Evolutionary conservation across 1,140 invertebrate species (phyloP).

Genomic region (Drosophila lacteicornis): DNA sequence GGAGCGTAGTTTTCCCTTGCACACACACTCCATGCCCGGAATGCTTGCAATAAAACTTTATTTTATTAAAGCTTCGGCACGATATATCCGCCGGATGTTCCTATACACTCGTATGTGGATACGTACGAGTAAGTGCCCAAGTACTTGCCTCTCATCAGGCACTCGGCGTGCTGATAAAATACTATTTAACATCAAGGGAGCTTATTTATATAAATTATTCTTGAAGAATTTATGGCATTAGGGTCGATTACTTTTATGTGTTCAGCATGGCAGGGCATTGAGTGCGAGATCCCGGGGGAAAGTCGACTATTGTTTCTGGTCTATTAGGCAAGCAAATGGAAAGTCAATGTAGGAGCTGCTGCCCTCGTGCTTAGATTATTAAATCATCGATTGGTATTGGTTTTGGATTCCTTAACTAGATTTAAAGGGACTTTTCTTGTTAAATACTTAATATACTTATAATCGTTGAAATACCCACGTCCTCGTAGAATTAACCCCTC

Average conservation of each 20-base stretch:
- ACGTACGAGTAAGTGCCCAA: not conserved
- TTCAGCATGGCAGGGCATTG: slow-evolving; percentile 23
- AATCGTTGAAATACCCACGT: not conserved
- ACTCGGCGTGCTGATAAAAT: slow-evolving; percentile 44
- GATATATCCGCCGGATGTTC: slow-evolving; percentile 47
- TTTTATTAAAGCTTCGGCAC: slow-evolving; percentile 40
- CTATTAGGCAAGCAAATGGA: slow-evolving; percentile 23
- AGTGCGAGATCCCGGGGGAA: slow-evolving; percentile 25
- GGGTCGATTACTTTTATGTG: slow-evolving; percentile 43
- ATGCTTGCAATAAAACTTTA: slow-evolving; percentile 34
- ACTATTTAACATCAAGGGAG: slow-evolving; percentile 43
- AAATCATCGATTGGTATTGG: not conserved
- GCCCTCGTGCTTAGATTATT: not conserved
- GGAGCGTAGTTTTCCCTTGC: slow-evolving; percentile 11
- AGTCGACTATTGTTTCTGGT: slow-evolving; percentile 37
- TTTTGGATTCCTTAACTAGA: not conserved
- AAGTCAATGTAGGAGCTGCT: slow-evolving; percentile 7
- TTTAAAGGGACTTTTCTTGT: not conserved
- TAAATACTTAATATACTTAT: not conserved
- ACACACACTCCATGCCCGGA: slow-evolving; percentile 6
- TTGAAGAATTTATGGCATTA: slow-evolving; percentile 39
- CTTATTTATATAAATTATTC: slow-evolving; percentile 45
- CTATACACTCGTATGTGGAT: slow-evolving; percentile 8
- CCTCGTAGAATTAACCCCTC: not conserved
- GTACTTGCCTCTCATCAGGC: slow-evolving; percentile 13